Percentiles rank a stretch among this genome's conserved stretches.
Evolutionary conservation across 2,113 vertebrate genomes (phyloP).

Genomic region (Megaceryle torquata): DNA sequence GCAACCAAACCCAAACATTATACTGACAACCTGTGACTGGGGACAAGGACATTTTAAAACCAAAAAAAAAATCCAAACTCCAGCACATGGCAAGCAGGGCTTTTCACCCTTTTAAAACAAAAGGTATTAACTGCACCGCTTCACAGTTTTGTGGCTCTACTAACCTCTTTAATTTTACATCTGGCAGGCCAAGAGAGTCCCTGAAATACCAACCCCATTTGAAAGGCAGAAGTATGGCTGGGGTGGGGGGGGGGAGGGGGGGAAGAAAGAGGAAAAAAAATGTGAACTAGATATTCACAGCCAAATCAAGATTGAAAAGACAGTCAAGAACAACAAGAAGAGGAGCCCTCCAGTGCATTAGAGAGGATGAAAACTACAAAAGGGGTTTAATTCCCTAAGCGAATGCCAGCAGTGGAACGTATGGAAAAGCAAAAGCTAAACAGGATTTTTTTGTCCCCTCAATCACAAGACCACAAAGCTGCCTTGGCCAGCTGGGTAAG

Average conservation of each 20-base stretch:
- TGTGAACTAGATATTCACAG: background rate
- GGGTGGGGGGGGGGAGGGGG: background rate
- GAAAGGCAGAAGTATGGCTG: background rate
- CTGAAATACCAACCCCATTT: background rate
- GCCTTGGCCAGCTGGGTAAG: background rate
- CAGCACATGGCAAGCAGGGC: background rate
- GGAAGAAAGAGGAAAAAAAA: background rate
- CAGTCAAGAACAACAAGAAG: background rate
- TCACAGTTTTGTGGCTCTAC: background rate
- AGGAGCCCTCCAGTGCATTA: background rate
- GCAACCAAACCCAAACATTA: background rate
- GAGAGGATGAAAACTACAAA: background rate
- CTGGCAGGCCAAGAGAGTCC: background rate
- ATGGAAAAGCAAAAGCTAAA: background rate
- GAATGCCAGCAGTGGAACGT: background rate
- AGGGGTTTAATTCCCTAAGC: conserved; percentile 10
- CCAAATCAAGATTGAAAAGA: background rate
- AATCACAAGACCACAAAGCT: background rate
- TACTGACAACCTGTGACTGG: background rate
- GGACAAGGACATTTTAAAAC: background rate
- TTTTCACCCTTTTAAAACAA: background rate
- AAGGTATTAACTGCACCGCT: background rate
- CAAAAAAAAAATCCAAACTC: background rate
- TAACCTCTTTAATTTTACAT: background rate
- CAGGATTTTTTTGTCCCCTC: background rate